These are phyloP conservation scores for Acanthurus tractus DNA, from an alignment of 2,797 vertebrate genomes.

Conservation along the genomic window DNA sequence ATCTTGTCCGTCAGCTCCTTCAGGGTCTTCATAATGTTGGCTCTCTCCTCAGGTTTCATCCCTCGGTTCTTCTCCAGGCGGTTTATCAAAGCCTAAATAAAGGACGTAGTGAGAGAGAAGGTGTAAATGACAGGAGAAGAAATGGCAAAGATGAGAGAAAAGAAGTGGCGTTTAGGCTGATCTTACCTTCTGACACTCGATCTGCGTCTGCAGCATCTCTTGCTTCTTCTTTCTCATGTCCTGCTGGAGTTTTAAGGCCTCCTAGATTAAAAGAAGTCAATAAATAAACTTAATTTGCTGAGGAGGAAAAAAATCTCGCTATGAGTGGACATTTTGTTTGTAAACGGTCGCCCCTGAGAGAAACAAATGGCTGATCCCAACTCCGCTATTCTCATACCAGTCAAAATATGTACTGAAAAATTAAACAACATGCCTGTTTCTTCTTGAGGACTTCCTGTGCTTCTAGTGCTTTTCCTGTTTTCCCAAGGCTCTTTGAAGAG, in stretches of 20 bases:
- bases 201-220: slow-evolving; percentile 96
- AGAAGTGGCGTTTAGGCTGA: fast-evolving
- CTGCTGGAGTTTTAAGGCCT: slow-evolving; percentile 95
- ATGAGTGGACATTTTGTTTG: neutral
- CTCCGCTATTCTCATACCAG: slow-evolving; percentile 26
- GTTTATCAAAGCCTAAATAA: slow-evolving; percentile 92
- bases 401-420: slow-evolving; percentile 29
- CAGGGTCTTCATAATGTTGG: slow-evolving; percentile 96
- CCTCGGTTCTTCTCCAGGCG: slow-evolving; percentile 95
- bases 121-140: too few relatives aligned
- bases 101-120: neutral
- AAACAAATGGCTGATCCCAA: slow-evolving; percentile 14
- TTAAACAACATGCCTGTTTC: slow-evolving; percentile 89
- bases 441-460: slow-evolving; percentile 94
- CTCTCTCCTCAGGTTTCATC: slow-evolving; percentile 95
- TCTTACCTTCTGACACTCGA: slow-evolving; percentile 97
- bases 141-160: neutral
- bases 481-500: slow-evolving; percentile 88
- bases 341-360: neutral
- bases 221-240: slow-evolving; percentile 99
- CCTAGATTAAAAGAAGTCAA: slow-evolving; percentile 75
- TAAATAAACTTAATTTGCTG: neutral
- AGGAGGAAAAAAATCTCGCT: neutral
- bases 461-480: slow-evolving; percentile 90
- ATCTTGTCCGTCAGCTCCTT: slow-evolving; percentile 97